These are phyloP conservation scores for Volucella zonaria DNA, from an alignment of 2,888 invertebrate species.

Conservation along the genomic window DNA sequence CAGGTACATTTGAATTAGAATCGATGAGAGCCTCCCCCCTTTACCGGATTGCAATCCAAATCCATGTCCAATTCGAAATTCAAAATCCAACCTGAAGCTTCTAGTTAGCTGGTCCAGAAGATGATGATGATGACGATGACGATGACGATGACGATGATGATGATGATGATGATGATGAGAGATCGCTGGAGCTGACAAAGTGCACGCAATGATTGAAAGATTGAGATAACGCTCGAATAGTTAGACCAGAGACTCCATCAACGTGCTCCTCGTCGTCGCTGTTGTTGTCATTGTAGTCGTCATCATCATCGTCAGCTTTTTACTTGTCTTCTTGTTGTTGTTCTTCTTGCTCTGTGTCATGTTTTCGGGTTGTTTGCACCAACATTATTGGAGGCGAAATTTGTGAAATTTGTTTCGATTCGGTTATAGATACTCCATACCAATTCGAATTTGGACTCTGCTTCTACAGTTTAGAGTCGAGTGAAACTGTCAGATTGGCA, in stretches of 20 bases:
- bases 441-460: too few species aligned
- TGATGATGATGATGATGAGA: constrained; percentile 54
- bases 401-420: constrained; percentile 69
- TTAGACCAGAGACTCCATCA: constrained; percentile 22
- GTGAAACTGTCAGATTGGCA: constrained; percentile 62
- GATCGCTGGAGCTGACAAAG: constrained; percentile 66
- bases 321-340: constrained; percentile 42
- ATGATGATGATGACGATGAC: too few species aligned
- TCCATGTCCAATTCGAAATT: constrained; percentile 14
- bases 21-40: constrained; percentile 27
- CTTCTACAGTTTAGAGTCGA: neutral
- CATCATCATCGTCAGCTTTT: constrained; percentile 24
- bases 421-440: too few species aligned
- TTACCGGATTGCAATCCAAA: constrained; percentile 39
- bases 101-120: constrained; percentile 23
- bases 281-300: constrained; percentile 25
- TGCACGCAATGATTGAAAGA: constrained; percentile 74
- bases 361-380: constrained; percentile 69
- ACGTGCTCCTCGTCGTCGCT: constrained; percentile 15
- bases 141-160: too few species aligned
- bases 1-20: constrained; percentile 74
- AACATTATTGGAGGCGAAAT: constrained; percentile 58
- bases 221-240: constrained; percentile 61
- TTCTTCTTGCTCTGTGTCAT: constrained; percentile 34
- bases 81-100: constrained; percentile 31